Conservation (phyloP, 1,140 invertebrate species). For the Artemia franciscana region DNA sequence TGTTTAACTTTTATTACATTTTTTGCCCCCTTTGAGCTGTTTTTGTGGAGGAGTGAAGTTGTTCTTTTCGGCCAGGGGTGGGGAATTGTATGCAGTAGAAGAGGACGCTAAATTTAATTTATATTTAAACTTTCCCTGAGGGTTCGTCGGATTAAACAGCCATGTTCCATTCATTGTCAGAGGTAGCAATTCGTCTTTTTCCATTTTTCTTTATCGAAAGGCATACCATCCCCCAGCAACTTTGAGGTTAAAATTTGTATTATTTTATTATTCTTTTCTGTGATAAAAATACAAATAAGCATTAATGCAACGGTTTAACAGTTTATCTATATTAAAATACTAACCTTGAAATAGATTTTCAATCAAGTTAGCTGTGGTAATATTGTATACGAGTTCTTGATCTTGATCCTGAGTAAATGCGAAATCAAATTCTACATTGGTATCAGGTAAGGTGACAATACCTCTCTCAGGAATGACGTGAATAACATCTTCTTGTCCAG, state of each 20-base stretch:
- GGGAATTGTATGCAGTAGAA: too few relatives aligned
- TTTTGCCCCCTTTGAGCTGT: too few relatives aligned
- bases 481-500: not conserved
- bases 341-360: not conserved
- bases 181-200: not conserved
- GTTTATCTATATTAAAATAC: not conserved
- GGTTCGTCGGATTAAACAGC: too few relatives aligned
- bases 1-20: too few relatives aligned
- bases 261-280: not conserved
- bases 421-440: not conserved
- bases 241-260: not conserved
- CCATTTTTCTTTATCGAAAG: not conserved
- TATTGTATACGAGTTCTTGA: not conserved
- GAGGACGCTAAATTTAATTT: too few relatives aligned
- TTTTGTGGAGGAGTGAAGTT: too few relatives aligned
- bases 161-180: too few relatives aligned
- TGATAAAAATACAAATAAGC: not conserved
- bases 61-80: too few relatives aligned
- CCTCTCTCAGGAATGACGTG: not conserved
- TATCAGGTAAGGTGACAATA: not conserved
- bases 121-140: too few relatives aligned
- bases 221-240: not conserved
- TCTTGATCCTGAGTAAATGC: not conserved
- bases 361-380: not conserved
- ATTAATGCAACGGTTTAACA: not conserved